A percentile compares a stretch with the other conserved stretches of the same genome.
Evolutionary conservation across 2,797 vertebrate genomes (phyloP).

Genomic region (Zalophus californianus): DNA sequence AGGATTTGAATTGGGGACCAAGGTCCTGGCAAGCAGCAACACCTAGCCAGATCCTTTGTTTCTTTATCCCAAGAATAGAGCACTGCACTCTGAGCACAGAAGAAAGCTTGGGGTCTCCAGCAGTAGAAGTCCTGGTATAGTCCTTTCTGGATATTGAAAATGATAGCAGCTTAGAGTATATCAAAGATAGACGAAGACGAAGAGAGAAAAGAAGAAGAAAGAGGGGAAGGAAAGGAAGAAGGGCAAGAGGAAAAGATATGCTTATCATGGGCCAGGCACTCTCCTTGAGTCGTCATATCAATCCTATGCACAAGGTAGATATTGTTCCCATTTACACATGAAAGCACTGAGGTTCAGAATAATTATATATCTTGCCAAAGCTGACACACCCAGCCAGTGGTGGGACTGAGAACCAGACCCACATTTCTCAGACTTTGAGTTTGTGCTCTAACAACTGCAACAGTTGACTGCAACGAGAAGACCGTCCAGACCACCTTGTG

Average conservation of each 20-base stretch:
- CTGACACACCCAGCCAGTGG: not conserved
- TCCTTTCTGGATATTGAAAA: not conserved
- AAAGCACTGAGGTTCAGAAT: not conserved
- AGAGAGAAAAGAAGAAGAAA: not conserved
- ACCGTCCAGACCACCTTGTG: not conserved
- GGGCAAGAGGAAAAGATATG: not conserved
- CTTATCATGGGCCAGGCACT: not conserved
- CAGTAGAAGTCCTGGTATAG: not conserved
- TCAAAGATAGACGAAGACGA: not conserved
- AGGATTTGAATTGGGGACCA: slow-evolving; percentile 28
- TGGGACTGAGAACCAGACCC: not conserved
- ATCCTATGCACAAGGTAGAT: not conserved
- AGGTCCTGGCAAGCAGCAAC: not conserved
- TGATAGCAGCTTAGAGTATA: not conserved
- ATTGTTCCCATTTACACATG: not conserved
- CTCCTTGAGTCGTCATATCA: not conserved
- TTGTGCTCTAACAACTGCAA: not conserved
- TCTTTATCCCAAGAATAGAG: not conserved
- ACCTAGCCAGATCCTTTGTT: not conserved
- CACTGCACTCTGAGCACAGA: not conserved
- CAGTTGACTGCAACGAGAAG: not conserved
- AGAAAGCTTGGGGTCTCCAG: not conserved
- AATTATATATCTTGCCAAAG: not conserved
- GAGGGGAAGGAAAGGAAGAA: not conserved
- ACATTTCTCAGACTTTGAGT: not conserved